Percentiles rank a stretch among this genome's conserved stretches.
Conservation (phyloP, 2,888 invertebrate genomes). For the Scaptomyza cyrtandrae region DNA sequence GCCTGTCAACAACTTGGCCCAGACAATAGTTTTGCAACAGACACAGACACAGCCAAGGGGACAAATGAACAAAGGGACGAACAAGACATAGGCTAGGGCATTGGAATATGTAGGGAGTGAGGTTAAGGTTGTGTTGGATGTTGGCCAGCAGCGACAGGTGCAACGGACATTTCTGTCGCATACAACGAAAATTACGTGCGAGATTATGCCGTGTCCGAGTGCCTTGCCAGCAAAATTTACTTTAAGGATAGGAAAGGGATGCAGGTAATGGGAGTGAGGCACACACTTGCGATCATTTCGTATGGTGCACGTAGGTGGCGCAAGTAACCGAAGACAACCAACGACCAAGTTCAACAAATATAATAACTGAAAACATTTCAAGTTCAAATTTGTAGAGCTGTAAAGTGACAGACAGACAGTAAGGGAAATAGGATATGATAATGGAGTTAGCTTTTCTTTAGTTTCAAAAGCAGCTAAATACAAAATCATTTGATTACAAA, state of each 20-base stretch:
- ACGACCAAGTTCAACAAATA: no score
- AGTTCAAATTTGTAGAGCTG: no score
- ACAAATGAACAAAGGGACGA: no score
- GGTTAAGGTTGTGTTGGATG: slow-evolving; percentile 9
- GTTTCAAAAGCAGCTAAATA: slow-evolving; percentile 43
- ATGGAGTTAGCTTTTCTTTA: no score
- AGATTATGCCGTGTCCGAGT: slow-evolving; percentile 66
- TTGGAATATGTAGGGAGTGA: background rate
- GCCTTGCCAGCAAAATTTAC: slow-evolving; percentile 18
- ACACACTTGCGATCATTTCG: slow-evolving; percentile 43
- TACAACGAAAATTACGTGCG: slow-evolving; percentile 79
- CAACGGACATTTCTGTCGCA: slow-evolving; percentile 78
- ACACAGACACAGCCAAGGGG: slow-evolving; percentile 29
- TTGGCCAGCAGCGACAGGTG: slow-evolving; percentile 61
- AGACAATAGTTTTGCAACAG: slow-evolving; percentile 75
- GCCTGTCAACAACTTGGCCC: slow-evolving; percentile 81
- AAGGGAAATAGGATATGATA: no score
- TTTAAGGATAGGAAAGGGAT: background rate
- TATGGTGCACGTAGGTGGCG: no score
- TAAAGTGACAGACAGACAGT: no score
- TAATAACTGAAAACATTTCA: background rate
- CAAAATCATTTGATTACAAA: slow-evolving; percentile 63
- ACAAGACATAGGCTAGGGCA: background rate
- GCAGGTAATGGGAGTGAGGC: background rate
- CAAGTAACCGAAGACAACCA: slow-evolving; percentile 13